phyloP scores from a whole-genome alignment of 2,888 invertebrate species.

The Anthoptus insignis region DNA sequence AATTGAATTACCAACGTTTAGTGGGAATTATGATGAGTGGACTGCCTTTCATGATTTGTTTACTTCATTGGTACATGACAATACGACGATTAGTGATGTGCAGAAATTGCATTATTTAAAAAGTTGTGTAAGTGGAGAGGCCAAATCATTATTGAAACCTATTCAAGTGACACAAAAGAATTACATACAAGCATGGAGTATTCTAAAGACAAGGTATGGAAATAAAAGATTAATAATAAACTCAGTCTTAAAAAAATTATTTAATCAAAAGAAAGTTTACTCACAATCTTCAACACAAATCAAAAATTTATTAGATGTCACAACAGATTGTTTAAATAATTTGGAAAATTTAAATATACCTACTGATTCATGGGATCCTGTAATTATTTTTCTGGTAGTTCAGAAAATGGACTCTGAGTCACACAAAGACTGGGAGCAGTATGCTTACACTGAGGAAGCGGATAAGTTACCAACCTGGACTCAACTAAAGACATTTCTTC shows the following conservation, averaged over 20 bases:
- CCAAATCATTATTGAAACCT: slow-evolving; percentile 38
- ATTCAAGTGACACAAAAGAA: slow-evolving; percentile 35
- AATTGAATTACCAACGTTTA: slow-evolving; percentile 36
- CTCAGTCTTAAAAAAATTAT: slow-evolving; percentile 44
- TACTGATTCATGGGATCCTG: slow-evolving; percentile 42
- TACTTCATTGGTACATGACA: slow-evolving; percentile 31
- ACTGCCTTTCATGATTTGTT: slow-evolving; percentile 21
- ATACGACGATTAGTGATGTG: slow-evolving; percentile 29
- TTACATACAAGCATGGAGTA: slow-evolving; percentile 43
- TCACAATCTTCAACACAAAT: slow-evolving; percentile 41
- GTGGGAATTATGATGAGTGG: slow-evolving; percentile 10
- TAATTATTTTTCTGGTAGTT: slow-evolving; percentile 46
- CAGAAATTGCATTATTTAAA: slow-evolving; percentile 47
- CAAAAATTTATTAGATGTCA: slow-evolving; percentile 48
- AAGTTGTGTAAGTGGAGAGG: slow-evolving; percentile 43
- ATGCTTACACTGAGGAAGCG: slow-evolving; percentile 19
- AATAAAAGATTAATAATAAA: slow-evolving; percentile 47
- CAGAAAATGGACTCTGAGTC: slow-evolving; percentile 48
- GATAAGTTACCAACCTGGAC: slow-evolving; percentile 31
- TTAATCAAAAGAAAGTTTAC: slow-evolving; percentile 43
- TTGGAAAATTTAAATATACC: slow-evolving; percentile 14
- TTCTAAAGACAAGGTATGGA: slow-evolving; percentile 40
- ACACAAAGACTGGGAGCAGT: slow-evolving; percentile 44
- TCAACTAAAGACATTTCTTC: slow-evolving; percentile 31
- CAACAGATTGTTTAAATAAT: slow-evolving; percentile 28